Base-by-base conservation (phyloP, 2,888 invertebrate species). In the Hedya salicella region DNA sequence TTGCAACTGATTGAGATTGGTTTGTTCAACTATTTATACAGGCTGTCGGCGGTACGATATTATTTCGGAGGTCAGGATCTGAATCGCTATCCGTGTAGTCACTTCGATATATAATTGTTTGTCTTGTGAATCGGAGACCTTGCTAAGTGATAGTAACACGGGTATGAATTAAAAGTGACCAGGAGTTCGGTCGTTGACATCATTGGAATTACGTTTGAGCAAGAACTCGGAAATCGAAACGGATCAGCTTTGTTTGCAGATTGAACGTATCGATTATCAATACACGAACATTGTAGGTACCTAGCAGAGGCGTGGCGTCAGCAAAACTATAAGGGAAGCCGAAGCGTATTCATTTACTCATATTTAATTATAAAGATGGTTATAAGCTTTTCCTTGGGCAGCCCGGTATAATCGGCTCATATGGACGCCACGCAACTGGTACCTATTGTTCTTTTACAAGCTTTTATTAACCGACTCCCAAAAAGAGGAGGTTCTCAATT, bases 1-100 rank as follows among this genome's bases (percentile, higher is more conserved):
- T 86, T 87, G 87, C 79, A 89, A 91, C 89, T 92, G 90, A 82
- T 85, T 78, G 79, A 79, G 82, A 80, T 81, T 74, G 80, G 75
- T 77, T 73, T 60, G 30, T 14, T 2, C 65, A 39, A 53, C 50
- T 53, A 65, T 65, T 60, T 65, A 65, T 65, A 65, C 48, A 16
- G 39, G 1, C 21, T 75, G 75, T 71, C 84, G 82, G 75, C 77
- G 80, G 71, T 86, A 85, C 62, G 68, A 65, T 60, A 60, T 52
- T 46, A 48, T 21, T 59, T 60, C 60, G 60, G 65, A 65, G 65
- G 65, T 65, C 65, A 65, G 60, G 52, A 65, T 53, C 53, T 53
- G 53, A 53, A 44, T 60, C 46, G 36, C 17, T 65, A 52, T 60
- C 65, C 60, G 59, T 39, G 46, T 53, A 16, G 19, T 64, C 50